A percentile compares a stretch with the other conserved stretches of the same genome.
Evolutionary conservation across 2,888 invertebrate genomes (phyloP).

Genomic region (Pilophorus perplexus): DNA sequence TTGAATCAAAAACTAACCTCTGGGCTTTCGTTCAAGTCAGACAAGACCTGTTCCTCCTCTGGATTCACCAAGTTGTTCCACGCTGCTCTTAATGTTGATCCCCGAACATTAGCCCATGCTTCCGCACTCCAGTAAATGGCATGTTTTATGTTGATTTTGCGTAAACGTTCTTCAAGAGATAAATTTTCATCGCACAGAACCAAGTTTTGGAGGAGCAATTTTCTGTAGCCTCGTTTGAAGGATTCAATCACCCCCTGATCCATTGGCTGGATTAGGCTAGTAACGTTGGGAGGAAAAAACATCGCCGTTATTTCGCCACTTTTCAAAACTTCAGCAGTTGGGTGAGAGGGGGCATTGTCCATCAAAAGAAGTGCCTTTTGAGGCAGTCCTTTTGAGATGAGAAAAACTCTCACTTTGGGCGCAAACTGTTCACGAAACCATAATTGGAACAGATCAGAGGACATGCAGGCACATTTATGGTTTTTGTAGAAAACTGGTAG

Average conservation of each 20-base stretch:
- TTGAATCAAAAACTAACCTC: too few species aligned
- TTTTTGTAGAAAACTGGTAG: slow-evolving; percentile 35
- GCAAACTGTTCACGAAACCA: slow-evolving; percentile 42
- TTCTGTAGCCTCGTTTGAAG: slow-evolving; percentile 48
- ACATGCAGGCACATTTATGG: slow-evolving; percentile 43
- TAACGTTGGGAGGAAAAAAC: slow-evolving; percentile 47
- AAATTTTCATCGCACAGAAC: too few species aligned
- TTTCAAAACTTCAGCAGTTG: neutral
- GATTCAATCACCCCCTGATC: slow-evolving; percentile 48
- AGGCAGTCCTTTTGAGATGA: slow-evolving; percentile 43
- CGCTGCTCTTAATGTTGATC: neutral
- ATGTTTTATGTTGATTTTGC: neutral
- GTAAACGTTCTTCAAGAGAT: too few species aligned
- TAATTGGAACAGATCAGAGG: slow-evolving; percentile 29
- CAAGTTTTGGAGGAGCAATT: too few species aligned
- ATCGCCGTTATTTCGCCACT: neutral
- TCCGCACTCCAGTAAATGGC: neutral
- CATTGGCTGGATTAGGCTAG: slow-evolving; percentile 47
- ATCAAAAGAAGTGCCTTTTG: slow-evolving; percentile 42
- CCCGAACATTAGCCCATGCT: neutral
- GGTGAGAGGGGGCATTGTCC: slow-evolving; percentile 43
- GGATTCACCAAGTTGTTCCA: neutral
- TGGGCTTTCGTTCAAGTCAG: too few species aligned
- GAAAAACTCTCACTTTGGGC: slow-evolving; percentile 37
- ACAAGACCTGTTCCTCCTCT: neutral